A percentile compares a stretch with the other conserved stretches of the same genome.
phyloP scores from a whole-genome alignment of 2,113 vertebrate species.

The Coptodon rendalli region DNA sequence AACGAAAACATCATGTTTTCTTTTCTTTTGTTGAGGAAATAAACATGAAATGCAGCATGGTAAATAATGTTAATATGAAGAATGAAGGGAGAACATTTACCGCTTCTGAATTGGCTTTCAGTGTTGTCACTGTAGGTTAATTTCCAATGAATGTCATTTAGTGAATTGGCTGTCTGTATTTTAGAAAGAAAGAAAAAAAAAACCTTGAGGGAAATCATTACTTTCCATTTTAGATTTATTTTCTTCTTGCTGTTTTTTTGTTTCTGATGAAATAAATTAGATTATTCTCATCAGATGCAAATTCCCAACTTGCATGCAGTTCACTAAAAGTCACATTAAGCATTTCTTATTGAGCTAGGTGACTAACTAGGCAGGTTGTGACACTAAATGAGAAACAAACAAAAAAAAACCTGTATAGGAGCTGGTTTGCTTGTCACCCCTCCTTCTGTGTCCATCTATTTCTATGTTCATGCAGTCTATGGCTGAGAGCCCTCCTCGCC shows the following conservation, averaged over 20 bases:
- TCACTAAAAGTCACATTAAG: not conserved
- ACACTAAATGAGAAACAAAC: not conserved
- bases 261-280: not conserved
- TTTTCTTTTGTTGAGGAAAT: not conserved
- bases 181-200: not conserved
- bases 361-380: not conserved
- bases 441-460: not conserved
- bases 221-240: not conserved
- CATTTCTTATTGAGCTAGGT: not conserved
- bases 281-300: not conserved
- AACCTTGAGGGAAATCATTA: not conserved
- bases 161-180: not conserved
- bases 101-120: not conserved
- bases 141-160: not conserved
- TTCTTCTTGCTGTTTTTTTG: not conserved
- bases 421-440: not conserved
- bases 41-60: not conserved
- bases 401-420: not conserved
- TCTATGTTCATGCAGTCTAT: not conserved
- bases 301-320: not conserved
- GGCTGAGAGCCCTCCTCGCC: not conserved
- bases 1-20: not conserved
- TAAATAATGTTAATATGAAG: not conserved
- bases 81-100: not conserved
- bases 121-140: not conserved